phyloP scores from a whole-genome alignment of 2,888 invertebrate genomes.

The Nysson spinosus region DNA sequence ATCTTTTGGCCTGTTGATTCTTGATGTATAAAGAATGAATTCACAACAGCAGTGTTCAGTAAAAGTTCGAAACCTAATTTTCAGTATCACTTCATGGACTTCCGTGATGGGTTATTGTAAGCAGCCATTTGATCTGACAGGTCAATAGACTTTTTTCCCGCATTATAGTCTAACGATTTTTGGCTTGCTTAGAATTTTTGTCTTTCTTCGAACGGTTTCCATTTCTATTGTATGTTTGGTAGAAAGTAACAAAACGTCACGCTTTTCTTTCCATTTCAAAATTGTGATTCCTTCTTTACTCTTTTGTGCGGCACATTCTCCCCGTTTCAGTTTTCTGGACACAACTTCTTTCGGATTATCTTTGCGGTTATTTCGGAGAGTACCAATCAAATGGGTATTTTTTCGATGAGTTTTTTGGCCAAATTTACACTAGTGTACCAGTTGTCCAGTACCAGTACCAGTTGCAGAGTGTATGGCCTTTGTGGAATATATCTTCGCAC shows the following conservation, averaged over 20 bases:
- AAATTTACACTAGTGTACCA: slow-evolving; percentile 60
- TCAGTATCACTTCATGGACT: slow-evolving; percentile 22
- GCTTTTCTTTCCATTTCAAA: slow-evolving; percentile 4
- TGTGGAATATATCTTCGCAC: slow-evolving; percentile 55
- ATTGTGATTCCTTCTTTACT: slow-evolving; percentile 21
- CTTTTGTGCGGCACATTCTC: slow-evolving; percentile 45
- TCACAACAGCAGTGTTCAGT: slow-evolving; percentile 27
- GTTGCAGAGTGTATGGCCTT: slow-evolving; percentile 51
- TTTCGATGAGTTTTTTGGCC: slow-evolving; percentile 50
- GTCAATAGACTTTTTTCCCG: slow-evolving; percentile 20
- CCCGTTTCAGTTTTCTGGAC: slow-evolving; percentile 35
- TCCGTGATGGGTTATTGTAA: slow-evolving; percentile 19
- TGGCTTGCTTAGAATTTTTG: slow-evolving; percentile 18
- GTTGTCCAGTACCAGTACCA: no score
- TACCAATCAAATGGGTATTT: slow-evolving; percentile 60
- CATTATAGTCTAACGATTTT: slow-evolving; percentile 20
- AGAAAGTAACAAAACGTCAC: slow-evolving; percentile 19
- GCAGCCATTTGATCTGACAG: slow-evolving; percentile 20
- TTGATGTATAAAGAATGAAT: slow-evolving; percentile 23
- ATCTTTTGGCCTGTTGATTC: slow-evolving; percentile 24
- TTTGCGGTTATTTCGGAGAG: slow-evolving; percentile 39
- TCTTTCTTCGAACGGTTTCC: slow-evolving; percentile 8
- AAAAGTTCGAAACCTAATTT: slow-evolving; percentile 27
- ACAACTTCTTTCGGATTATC: slow-evolving; percentile 26
- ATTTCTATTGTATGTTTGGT: slow-evolving; percentile 14